These are phyloP conservation scores for Albula glossodonta DNA, from an alignment of 2,113 vertebrate species.

Conservation along the genomic window DNA sequence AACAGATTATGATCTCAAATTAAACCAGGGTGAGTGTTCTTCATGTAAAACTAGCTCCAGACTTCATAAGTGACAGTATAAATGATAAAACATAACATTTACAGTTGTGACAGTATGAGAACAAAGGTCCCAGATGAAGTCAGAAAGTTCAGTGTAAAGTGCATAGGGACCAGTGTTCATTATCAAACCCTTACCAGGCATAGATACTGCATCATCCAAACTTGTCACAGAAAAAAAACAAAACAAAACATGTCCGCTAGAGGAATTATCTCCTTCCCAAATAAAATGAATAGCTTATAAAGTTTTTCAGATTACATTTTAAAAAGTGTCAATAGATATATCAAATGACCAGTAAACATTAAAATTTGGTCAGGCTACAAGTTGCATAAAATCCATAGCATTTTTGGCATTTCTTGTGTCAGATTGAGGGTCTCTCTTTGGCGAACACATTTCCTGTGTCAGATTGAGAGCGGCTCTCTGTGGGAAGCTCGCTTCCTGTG, in stretches of 20 bases:
- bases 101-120: neutral
- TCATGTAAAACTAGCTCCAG: neutral
- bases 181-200: neutral
- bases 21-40: neutral
- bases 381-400: too few species aligned
- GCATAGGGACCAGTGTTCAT: neutral
- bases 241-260: neutral
- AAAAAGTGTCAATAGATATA: too few species aligned
- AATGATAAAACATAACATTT: neutral
- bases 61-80: neutral
- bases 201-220: neutral
- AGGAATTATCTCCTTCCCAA: neutral
- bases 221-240: neutral
- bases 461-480: neutral
- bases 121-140: neutral
- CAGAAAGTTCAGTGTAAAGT: neutral
- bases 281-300: neutral
- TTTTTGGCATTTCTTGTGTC: too few species aligned
- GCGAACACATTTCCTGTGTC: neutral
- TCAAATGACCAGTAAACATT: neutral
- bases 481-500: neutral
- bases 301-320: too few species aligned
- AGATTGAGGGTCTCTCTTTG: neutral
- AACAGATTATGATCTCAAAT: too few species aligned
- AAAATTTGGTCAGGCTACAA: neutral